phyloP scores from a whole-genome alignment of 2,888 invertebrate genomes.

The Chrysolina haemoptera region DNA sequence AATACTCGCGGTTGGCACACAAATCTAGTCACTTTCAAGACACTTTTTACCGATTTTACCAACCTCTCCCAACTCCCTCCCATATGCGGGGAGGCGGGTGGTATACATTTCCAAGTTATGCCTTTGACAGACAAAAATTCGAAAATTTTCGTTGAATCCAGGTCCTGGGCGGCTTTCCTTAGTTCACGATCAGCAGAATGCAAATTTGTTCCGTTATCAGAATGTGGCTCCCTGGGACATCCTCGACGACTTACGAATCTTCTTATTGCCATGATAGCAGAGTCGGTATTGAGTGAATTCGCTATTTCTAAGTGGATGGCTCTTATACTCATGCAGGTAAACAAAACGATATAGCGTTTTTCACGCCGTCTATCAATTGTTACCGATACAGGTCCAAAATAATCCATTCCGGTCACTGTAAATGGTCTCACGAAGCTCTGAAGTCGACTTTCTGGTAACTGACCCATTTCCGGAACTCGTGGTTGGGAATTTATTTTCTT shows the following conservation, averaged over 20 bases:
- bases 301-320: constrained; percentile 26
- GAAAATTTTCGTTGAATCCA: constrained; percentile 1
- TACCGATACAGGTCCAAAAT: constrained; percentile 36
- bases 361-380: constrained; percentile 31
- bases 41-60: background rate
- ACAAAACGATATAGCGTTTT: constrained; percentile 36
- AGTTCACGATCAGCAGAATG: constrained; percentile 6
- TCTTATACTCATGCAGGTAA: constrained; percentile 31
- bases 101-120: background rate
- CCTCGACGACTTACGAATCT: constrained; percentile 26
- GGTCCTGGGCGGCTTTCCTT: background rate
- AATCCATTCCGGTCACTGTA: constrained; percentile 29
- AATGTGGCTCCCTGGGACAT: constrained; percentile 19
- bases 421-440: constrained; percentile 28
- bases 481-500: constrained; percentile 26
- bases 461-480: constrained; percentile 19
- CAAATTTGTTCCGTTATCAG: constrained; percentile 30
- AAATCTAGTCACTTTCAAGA: constrained; percentile 6
- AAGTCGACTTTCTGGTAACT: background rate
- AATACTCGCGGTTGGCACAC: no score
- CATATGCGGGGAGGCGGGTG: background rate
- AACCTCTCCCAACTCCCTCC: constrained; percentile 9
- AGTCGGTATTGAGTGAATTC: constrained; percentile 19
- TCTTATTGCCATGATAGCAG: constrained; percentile 30
- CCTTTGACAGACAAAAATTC: background rate